Percentiles rank a stretch among this genome's conserved stretches.
Conservation (phyloP, 2,888 invertebrate species). For the Acronicta leporina region DNA sequence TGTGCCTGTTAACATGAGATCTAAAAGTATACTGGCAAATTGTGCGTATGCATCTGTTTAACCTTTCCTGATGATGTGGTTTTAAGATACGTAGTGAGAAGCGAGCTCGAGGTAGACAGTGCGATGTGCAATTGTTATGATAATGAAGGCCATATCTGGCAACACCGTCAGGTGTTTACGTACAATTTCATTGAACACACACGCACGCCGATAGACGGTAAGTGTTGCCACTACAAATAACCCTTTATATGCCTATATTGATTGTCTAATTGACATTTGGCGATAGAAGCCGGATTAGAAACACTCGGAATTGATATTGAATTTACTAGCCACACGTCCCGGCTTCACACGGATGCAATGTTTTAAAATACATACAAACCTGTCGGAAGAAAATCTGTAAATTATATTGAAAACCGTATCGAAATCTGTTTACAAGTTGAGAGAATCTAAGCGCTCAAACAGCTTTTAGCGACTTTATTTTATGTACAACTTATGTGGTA, state of each 20-base stretch:
- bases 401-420: no score
- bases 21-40: no score
- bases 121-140: conserved; percentile 51
- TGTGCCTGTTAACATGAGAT: no score
- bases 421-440: no score
- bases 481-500: no score
- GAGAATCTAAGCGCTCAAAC: no score
- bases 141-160: conserved; percentile 53
- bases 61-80: neutral
- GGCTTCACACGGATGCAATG: no score
- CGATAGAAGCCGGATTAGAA: conserved; percentile 9
- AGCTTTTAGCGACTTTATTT: no score
- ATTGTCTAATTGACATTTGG: conserved; percentile 27
- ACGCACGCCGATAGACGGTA: conserved; percentile 28
- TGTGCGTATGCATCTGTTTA: no score
- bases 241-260: conserved; percentile 20
- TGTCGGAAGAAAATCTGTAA: no score
- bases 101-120: neutral
- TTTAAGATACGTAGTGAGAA: neutral
- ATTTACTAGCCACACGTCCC: neutral
- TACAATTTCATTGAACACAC: conserved; percentile 57
- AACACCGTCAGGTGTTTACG: conserved; percentile 54
- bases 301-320: neutral
- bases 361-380: no score
- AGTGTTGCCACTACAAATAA: conserved; percentile 22